phyloP scores from a whole-genome alignment of 2,888 invertebrate species.

The Anarsia innoxiella region DNA sequence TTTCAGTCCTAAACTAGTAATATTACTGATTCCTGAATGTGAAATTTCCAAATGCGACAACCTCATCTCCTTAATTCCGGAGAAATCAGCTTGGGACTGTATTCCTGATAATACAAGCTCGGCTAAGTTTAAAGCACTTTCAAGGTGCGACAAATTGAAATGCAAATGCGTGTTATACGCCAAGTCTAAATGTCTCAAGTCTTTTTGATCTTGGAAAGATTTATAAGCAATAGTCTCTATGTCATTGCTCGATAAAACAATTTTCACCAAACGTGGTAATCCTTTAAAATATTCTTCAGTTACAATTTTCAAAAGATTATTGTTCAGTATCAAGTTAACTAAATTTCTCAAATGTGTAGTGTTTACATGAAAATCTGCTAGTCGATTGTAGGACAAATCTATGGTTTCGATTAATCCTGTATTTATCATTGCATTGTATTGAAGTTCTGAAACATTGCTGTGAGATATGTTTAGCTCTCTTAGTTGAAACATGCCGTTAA shows the following conservation, averaged over 20 bases:
- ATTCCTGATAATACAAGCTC: slow-evolving; percentile 36
- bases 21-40: slow-evolving; percentile 28
- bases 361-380: slow-evolving; percentile 38
- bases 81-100: slow-evolving; percentile 27
- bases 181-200: slow-evolving; percentile 38
- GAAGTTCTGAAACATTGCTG: slow-evolving; percentile 33
- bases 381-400: slow-evolving; percentile 46
- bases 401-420: slow-evolving; percentile 37
- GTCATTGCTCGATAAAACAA: slow-evolving; percentile 36
- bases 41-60: slow-evolving; percentile 32
- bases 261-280: slow-evolving; percentile 25
- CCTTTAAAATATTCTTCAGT: slow-evolving; percentile 24
- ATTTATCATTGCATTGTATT: slow-evolving; percentile 39
- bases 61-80: slow-evolving; percentile 17
- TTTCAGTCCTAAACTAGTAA: slow-evolving; percentile 30
- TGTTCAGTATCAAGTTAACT: slow-evolving; percentile 32
- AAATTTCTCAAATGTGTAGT: slow-evolving; percentile 34
- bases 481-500: slow-evolving; percentile 39
- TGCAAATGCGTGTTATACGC: slow-evolving; percentile 38
- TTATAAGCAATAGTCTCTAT: slow-evolving; percentile 26
- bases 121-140: slow-evolving; percentile 23
- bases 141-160: slow-evolving; percentile 26
- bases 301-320: slow-evolving; percentile 37
- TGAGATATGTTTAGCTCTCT: slow-evolving; percentile 43
- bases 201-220: slow-evolving; percentile 28